phyloP scores from a whole-genome alignment of 2,888 invertebrate genomes.

The Microchrysa polita region DNA sequence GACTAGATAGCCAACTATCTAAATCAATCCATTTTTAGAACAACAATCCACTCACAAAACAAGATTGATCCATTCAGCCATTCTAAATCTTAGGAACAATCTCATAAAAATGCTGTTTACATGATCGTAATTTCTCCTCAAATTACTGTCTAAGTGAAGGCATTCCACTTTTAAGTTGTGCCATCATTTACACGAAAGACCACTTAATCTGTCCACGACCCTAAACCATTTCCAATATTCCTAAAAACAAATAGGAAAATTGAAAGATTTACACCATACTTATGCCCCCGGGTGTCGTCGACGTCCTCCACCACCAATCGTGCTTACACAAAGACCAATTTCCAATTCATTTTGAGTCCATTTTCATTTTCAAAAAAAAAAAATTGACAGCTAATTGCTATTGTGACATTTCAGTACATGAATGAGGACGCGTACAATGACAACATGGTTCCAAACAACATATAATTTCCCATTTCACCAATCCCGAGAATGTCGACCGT shows the following conservation, averaged over 20 bases:
- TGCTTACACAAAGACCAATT: not conserved
- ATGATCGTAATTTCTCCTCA: conserved; percentile 5
- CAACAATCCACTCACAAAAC: too few species aligned
- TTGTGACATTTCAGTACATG: conserved; percentile 10
- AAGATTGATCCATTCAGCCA: too few species aligned
- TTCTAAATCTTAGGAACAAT: too few species aligned
- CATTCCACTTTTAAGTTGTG: not conserved
- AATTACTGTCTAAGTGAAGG: not conserved
- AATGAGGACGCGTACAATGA: not conserved
- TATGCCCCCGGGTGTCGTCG: not conserved
- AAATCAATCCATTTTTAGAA: too few species aligned
- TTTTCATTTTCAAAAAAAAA: too few species aligned
- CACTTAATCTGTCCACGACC: conserved; percentile 46
- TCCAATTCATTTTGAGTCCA: not conserved
- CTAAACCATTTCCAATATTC: conserved; percentile 40
- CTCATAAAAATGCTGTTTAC: conserved; percentile 5
- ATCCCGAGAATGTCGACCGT: not conserved
- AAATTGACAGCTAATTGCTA: conserved; percentile 14
- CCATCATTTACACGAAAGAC: conserved; percentile 20
- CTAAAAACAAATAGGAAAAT: conserved; percentile 30
- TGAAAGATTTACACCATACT: conserved; percentile 33
- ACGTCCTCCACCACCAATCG: not conserved
- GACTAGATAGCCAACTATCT: too few species aligned
- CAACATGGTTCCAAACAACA: conserved; percentile 6
- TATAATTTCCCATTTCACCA: not conserved